Percentiles rank a stretch among this genome's conserved stretches.
These are phyloP conservation scores for Mimas tiliae DNA, from an alignment of 2,888 invertebrate genomes.

Conservation along the genomic window DNA sequence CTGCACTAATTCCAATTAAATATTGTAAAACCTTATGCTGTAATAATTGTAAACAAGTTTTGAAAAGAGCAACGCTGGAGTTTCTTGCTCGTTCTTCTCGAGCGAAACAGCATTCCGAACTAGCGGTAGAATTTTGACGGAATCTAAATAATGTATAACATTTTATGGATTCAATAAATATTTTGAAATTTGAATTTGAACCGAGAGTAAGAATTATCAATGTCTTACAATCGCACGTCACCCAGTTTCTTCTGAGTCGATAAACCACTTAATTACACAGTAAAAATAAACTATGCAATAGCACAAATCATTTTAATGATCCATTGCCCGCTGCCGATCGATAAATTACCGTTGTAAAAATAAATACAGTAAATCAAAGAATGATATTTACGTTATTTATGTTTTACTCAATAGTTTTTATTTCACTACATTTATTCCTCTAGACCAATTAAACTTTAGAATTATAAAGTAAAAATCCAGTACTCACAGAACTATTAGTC, in stretches of 20 bases:
- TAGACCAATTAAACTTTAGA: background rate
- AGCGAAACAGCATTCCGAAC: no score
- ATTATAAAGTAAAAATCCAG: background rate
- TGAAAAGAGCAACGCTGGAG: no score
- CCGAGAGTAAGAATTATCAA: slow-evolving; percentile 9
- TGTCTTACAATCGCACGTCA: slow-evolving; percentile 16
- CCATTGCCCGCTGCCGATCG: slow-evolving; percentile 26
- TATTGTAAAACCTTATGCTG: no score
- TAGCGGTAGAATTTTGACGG: no score
- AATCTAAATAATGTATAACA: no score
- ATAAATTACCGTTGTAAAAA: slow-evolving; percentile 29
- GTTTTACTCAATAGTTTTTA: background rate
- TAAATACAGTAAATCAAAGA: slow-evolving; percentile 24
- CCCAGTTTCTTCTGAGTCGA: slow-evolving; percentile 6
- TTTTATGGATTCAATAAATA: no score
- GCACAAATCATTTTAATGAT: slow-evolving; percentile 30
- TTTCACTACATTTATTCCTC: background rate
- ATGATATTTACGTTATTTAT: slow-evolving; percentile 14
- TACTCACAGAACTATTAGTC: no score
- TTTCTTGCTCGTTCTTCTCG: no score
- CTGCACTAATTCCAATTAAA: no score
- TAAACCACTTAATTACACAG: slow-evolving; percentile 28
- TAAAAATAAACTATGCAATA: slow-evolving; percentile 26
- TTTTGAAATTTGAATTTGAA: no score
- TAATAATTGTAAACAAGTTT: no score